These are phyloP conservation scores for Epinotia demarniana DNA, from an alignment of 2,888 invertebrate genomes.

Conservation along the genomic window DNA sequence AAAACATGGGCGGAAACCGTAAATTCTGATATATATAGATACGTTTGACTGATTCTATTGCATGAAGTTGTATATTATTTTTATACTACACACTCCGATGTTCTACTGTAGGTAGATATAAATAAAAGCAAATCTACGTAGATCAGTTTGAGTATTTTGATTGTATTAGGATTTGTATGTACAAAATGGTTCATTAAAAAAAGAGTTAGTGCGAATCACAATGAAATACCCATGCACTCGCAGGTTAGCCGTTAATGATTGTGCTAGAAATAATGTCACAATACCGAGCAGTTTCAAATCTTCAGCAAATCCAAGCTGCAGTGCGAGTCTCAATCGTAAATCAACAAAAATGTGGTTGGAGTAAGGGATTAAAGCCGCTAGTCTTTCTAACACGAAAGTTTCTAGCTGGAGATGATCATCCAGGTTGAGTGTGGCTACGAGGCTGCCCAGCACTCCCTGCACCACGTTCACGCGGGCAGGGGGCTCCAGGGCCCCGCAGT, in stretches of 20 bases:
- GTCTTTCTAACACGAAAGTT: conserved; percentile 61
- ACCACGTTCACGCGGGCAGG: conserved; percentile 74
- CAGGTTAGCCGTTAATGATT: not conserved
- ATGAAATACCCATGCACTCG: not conserved
- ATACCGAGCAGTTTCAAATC: conserved; percentile 69
- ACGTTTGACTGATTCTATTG: not conserved
- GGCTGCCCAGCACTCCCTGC: conserved; percentile 81
- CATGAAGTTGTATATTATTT: too few species aligned
- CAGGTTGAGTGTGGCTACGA: conserved; percentile 77
- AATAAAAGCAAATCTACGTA: too few species aligned
- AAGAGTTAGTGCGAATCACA: not conserved
- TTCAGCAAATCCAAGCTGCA: conserved; percentile 66
- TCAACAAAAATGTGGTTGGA: conserved; percentile 75
- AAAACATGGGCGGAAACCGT: not conserved
- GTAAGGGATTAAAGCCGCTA: conserved; percentile 69
- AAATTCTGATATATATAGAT: not conserved
- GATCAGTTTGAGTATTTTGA: too few species aligned
- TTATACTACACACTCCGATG: not conserved
- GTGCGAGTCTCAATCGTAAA: conserved; percentile 65
- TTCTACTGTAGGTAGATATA: too few species aligned
- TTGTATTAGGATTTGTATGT: not conserved
- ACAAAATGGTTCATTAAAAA: not conserved
- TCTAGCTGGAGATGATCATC: conserved; percentile 79
- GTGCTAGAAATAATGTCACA: conserved; percentile 21
- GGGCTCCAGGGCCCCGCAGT: conserved; percentile 71